These are phyloP conservation scores for Gallinago paraguaiae DNA, from an alignment of 2,113 vertebrate genomes.

Conservation along the genomic window DNA sequence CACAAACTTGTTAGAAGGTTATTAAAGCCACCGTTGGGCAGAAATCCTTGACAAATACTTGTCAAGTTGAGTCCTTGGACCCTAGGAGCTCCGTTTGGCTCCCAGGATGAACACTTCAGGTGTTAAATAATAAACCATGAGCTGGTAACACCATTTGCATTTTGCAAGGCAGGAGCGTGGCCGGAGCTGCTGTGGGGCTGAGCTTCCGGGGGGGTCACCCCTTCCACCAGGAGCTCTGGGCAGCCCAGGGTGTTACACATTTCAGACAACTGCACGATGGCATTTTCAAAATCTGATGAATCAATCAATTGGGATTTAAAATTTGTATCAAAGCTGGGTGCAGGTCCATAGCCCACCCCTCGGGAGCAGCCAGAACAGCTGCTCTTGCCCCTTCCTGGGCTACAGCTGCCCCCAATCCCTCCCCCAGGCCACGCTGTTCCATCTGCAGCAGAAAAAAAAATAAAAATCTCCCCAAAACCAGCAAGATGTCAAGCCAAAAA, in stretches of 20 bases:
- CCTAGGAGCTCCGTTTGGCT: neutral
- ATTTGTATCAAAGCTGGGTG: neutral
- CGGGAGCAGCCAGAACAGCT: fast-evolving
- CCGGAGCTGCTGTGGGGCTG: neutral
- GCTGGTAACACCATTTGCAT: neutral
- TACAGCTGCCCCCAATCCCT: neutral
- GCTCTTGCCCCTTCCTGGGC: no score
- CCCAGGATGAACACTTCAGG: neutral
- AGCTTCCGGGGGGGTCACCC: fast-evolving
- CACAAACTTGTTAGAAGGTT: neutral
- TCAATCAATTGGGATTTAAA: neutral
- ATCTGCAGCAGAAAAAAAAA: neutral
- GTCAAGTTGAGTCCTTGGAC: neutral
- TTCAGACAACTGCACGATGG: neutral
- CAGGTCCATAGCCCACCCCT: fast-evolving
- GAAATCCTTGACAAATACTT: neutral
- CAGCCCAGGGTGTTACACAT: neutral
- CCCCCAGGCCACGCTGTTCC: neutral
- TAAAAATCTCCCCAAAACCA: no score
- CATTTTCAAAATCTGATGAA: neutral
- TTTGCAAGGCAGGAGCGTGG: neutral
- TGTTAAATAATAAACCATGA: neutral
- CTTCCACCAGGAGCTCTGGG: neutral
- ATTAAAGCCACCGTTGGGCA: neutral
- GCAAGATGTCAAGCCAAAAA: no score